These are phyloP conservation scores for Tachuris rubrigastra DNA, from an alignment of 2,113 vertebrate genomes.

Conservation along the genomic window DNA sequence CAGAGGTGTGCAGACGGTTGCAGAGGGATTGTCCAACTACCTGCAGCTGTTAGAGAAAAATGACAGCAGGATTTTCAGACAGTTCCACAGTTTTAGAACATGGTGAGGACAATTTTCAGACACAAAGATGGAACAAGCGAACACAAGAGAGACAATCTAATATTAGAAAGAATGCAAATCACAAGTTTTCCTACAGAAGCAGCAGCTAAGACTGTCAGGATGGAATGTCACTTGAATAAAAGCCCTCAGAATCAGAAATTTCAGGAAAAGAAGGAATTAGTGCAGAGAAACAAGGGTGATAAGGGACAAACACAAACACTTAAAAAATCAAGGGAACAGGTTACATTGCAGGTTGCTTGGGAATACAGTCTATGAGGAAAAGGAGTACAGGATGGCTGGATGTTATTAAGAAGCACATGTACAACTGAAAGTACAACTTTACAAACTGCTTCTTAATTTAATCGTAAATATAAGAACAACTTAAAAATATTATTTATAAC, in stretches of 20 bases:
- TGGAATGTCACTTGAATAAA: not conserved
- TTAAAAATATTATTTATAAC: not conserved
- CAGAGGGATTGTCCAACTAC: not conserved
- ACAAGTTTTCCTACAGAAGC: not conserved
- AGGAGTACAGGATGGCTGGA: not conserved
- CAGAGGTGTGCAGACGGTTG: not conserved
- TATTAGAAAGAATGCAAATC: not conserved
- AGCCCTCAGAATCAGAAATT: not conserved
- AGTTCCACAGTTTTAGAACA: not conserved
- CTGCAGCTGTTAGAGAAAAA: not conserved
- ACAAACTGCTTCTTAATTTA: not conserved
- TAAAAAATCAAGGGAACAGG: not conserved
- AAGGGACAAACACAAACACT: not conserved
- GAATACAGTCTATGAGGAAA: not conserved
- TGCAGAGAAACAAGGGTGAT: not conserved
- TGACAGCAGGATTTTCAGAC: not conserved
- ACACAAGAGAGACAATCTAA: not conserved
- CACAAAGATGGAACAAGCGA: not conserved
- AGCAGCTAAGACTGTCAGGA: not conserved
- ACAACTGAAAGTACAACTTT: not conserved
- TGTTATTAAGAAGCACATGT: not conserved
- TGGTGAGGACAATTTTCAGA: not conserved
- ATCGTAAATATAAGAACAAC: not conserved
- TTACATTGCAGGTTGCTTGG: not conserved
- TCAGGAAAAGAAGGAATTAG: not conserved